These are phyloP conservation scores for Siniperca obscura DNA, from an alignment of 2,797 vertebrate species.

Conservation along the genomic window DNA sequence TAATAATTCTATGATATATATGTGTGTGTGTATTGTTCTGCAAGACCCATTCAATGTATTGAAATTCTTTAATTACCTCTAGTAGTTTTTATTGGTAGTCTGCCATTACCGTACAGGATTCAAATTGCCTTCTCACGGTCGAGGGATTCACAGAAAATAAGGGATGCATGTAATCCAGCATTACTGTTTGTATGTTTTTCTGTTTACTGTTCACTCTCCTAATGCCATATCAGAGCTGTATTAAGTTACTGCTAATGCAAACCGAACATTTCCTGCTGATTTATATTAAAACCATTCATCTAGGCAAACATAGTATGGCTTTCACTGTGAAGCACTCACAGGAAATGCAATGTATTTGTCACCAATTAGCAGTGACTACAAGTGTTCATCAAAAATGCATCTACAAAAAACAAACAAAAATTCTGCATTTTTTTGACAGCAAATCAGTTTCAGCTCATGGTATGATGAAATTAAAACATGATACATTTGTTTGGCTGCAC, in stretches of 20 bases:
- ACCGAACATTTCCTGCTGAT: not conserved
- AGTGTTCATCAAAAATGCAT: not conserved
- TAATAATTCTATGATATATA: not conserved
- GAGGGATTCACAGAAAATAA: not conserved
- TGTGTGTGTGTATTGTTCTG: too few species aligned
- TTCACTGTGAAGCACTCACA: not conserved
- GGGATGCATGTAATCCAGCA: not conserved
- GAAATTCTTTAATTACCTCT: not conserved
- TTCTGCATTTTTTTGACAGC: not conserved
- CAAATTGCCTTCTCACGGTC: not conserved
- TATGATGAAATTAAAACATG: too few species aligned
- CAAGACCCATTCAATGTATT: too few species aligned
- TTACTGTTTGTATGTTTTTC: not conserved
- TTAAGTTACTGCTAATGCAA: not conserved
- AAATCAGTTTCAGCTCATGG: not conserved
- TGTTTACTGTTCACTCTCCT: not conserved
- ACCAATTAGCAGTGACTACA: not conserved
- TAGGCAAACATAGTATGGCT: not conserved
- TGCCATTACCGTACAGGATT: not conserved
- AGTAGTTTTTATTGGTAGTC: not conserved
- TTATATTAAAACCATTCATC: too few species aligned
- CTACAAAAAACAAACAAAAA: not conserved
- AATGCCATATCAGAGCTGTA: not conserved
- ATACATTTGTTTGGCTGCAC: too few species aligned
- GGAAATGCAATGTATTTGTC: not conserved